phyloP scores from a whole-genome alignment of 2,797 vertebrate species.

The Betta splendens region DNA sequence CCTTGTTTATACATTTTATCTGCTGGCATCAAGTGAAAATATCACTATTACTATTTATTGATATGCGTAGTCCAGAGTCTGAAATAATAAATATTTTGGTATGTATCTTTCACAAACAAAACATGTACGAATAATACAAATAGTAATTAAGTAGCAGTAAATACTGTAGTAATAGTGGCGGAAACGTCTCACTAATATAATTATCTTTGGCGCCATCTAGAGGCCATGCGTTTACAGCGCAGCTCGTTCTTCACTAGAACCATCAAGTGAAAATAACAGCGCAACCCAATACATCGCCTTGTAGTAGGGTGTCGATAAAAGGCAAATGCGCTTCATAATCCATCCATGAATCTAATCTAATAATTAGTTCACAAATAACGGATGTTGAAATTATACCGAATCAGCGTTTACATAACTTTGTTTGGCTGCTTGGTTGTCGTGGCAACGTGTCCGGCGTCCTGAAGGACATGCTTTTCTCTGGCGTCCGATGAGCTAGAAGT shows the following conservation, averaged over 20 bases:
- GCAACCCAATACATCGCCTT: background rate
- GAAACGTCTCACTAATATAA: no score
- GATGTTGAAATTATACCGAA: no score
- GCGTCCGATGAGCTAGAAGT: no score
- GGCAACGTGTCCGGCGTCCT: constrained; percentile 6
- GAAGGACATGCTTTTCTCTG: background rate
- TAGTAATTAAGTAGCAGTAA: no score
- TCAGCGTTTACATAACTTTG: background rate
- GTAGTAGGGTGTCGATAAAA: background rate
- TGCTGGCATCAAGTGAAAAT: background rate
- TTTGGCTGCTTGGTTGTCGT: constrained; percentile 37
- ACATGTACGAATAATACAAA: background rate
- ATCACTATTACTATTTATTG: no score
- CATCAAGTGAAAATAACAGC: background rate
- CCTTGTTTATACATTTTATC: background rate
- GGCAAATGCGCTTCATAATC: no score
- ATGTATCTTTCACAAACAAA: no score
- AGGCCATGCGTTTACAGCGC: background rate
- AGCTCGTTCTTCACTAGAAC: accelerated
- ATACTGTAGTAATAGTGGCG: no score
- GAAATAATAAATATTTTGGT: background rate
- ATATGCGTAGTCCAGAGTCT: background rate
- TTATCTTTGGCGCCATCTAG: constrained; percentile 38
- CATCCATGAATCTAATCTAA: no score
- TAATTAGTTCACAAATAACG: background rate